phyloP scores from a whole-genome alignment of 2,797 vertebrate genomes.

The Tauraco hartlaubi region DNA sequence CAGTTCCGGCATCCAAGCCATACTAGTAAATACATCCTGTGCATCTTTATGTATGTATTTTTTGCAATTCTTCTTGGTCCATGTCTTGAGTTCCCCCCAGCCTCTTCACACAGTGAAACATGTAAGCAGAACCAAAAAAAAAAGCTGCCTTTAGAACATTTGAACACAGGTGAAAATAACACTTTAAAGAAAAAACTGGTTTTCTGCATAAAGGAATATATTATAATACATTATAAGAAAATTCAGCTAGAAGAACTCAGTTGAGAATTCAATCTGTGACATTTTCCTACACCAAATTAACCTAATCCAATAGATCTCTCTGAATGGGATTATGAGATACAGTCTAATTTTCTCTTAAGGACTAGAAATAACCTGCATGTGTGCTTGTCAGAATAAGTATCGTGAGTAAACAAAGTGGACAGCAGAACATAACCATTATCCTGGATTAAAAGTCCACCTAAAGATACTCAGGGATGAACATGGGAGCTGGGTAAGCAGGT shows the following conservation, averaged over 20 bases:
- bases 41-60: background rate
- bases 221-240: background rate
- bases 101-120: background rate
- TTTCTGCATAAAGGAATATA: background rate
- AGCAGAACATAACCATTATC: background rate
- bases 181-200: background rate
- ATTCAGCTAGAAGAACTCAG: background rate
- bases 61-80: background rate
- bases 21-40: background rate
- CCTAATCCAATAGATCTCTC: background rate
- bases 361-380: background rate
- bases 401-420: background rate
- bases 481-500: background rate
- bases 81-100: background rate
- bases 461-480: background rate
- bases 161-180: background rate
- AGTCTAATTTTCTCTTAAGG: background rate
- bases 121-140: background rate
- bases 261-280: background rate
- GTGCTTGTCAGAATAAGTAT: background rate
- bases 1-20: background rate
- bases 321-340: background rate
- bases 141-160: background rate
- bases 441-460: background rate
- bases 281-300: background rate